phyloP scores from a whole-genome alignment of 2,797 vertebrate species.

The Xiphorhynchus erythropygius region DNA sequence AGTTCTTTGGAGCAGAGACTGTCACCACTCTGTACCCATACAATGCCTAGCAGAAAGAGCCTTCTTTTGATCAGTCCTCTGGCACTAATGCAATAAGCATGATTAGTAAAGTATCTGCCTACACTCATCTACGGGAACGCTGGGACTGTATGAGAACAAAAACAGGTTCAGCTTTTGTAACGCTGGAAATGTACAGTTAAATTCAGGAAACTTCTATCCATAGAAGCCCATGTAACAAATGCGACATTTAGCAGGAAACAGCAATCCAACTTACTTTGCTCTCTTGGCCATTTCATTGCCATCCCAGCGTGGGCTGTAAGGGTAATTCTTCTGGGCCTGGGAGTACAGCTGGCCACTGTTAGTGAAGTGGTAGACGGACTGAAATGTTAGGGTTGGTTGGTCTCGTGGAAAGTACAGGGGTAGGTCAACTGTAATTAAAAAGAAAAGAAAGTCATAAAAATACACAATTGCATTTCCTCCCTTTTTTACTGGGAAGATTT shows the following conservation, averaged over 20 bases:
- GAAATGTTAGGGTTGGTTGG: conserved; percentile 96
- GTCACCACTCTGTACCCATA: not conserved
- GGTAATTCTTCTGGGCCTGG: conserved; percentile 96
- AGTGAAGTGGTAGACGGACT: conserved; percentile 97
- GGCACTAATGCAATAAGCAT: not conserved
- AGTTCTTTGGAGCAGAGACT: not conserved
- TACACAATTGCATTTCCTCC: not conserved
- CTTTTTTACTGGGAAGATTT: not conserved
- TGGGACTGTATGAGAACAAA: not conserved
- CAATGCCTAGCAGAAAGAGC: not conserved
- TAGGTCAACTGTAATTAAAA: conserved; percentile 86
- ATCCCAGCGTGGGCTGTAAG: conserved; percentile 98
- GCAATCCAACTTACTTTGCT: conserved; percentile 89
- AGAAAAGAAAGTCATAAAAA: not conserved
- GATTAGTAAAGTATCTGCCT: not conserved
- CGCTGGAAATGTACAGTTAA: not conserved
- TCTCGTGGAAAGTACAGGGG: conserved; percentile 97
- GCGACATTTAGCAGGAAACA: not conserved
- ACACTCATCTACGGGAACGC: not conserved
- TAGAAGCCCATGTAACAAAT: not conserved
- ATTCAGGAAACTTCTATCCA: not conserved
- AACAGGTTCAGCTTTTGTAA: not conserved
- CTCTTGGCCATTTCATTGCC: conserved; percentile 99
- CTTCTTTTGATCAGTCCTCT: not conserved
- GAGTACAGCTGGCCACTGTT: conserved; percentile 96